Evolutionary conservation across 2,888 invertebrate species (phyloP), one percentile per base, ranked within the genome.

Genomic region (Agrochola macilenta): DNA sequence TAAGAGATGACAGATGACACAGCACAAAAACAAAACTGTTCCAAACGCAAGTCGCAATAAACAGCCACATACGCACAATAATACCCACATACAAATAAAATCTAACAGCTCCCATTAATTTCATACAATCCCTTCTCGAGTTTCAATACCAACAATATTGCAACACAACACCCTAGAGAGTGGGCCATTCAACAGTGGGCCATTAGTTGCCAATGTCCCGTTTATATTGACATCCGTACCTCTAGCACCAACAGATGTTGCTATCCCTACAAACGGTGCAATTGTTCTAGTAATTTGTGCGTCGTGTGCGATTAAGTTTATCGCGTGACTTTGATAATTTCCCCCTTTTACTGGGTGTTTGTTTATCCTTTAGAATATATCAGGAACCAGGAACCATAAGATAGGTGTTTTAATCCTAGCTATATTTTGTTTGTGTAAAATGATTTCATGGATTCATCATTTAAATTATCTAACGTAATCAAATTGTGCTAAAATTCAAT

Each of bases 181-280:
- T 73, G 49, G 70, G 43, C 49, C 58, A 76, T 79, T 71, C 17
- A 57, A 39, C 57, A 58, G 72, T 71, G 68, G 81, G 54, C 74
- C 76, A 82, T 85, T 87, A 76, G 82, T 57, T 39, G 79, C 78
- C 69, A 81, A 79, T 79, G 86, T 76, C 78, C 68, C 68, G 74
- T 70, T 76, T 68, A 72, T 65, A 68, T 79, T 74, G 75, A 87
- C 89, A 84, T 80, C 78, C 79, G 86, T 80, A 74, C 69, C 70
- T 63, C 54, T 70, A 11, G 54, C 58, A 26, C 11, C 14, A 85
- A 87, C 89, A 88, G 86, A 86, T 88, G 89, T 81, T 69, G 23
- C 39, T 54, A 43, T 64, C 68, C 74, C 74, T 83, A 61, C 52
- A 61, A 69, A 46, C 14, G 39, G 49, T 49, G 54, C 73, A 46